These are phyloP conservation scores for Varanus komodoensis DNA, from an alignment of 2,113 vertebrate species.

Conservation along the genomic window DNA sequence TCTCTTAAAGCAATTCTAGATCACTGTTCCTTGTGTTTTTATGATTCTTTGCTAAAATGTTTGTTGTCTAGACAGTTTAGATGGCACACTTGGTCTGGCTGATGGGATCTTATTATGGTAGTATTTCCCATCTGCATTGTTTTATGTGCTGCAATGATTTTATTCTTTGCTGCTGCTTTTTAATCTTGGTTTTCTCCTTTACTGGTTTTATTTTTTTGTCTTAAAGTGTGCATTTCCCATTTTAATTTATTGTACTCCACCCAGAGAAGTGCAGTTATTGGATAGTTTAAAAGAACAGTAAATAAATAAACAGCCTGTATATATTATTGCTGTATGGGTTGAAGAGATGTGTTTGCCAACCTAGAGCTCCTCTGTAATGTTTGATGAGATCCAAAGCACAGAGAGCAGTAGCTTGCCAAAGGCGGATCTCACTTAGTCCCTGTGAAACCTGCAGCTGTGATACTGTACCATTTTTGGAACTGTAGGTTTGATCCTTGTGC, in stretches of 20 bases:
- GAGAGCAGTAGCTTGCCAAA: constrained; percentile 10
- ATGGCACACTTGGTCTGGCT: no score
- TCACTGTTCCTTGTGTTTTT: not conserved
- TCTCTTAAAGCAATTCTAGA: not conserved
- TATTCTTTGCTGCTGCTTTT: no score
- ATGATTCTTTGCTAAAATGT: not conserved
- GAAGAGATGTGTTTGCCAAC: not conserved
- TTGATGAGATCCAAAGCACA: not conserved
- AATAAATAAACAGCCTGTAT: not conserved
- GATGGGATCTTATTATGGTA: no score
- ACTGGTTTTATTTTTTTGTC: no score
- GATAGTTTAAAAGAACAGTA: no score
- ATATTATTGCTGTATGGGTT: not conserved
- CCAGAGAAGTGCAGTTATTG: no score
- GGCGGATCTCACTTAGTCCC: not conserved
- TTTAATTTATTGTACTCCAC: no score
- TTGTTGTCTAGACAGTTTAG: not conserved
- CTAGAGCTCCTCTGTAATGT: not conserved
- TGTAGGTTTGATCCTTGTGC: constrained; percentile 36
- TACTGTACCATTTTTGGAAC: not conserved
- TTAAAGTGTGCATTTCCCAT: no score
- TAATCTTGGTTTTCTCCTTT: no score
- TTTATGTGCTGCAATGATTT: no score
- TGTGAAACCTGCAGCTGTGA: constrained; percentile 19
- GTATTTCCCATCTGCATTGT: no score